Conservation (phyloP, 2,113 vertebrate species). For the Turnix velox region DNA sequence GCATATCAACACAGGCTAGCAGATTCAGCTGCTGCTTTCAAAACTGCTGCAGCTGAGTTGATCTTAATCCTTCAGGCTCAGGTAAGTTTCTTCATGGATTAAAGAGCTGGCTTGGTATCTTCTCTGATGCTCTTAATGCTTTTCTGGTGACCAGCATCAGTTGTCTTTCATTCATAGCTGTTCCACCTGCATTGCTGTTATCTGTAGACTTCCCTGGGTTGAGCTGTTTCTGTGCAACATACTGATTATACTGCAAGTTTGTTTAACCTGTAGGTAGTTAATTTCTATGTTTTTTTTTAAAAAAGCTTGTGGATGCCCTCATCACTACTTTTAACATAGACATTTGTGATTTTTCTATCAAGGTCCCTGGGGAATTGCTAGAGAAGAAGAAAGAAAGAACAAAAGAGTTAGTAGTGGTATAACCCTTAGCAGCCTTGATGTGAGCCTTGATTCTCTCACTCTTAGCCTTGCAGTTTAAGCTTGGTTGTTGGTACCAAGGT, state of each 20-base stretch:
- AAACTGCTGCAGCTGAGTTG: neutral
- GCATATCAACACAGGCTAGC: neutral
- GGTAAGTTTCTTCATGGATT: neutral
- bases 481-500: neutral
- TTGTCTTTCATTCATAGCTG: neutral
- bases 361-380: neutral
- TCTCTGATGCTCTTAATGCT: neutral
- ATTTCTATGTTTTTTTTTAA: neutral
- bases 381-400: rapidly evolving
- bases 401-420: neutral
- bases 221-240: neutral
- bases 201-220: neutral
- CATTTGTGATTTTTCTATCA: neutral
- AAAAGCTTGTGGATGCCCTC: neutral
- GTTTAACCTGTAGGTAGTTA: neutral
- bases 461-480: neutral
- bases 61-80: neutral
- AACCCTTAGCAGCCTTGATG: neutral
- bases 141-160: neutral
- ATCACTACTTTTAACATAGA: neutral
- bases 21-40: neutral
- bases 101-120: neutral
- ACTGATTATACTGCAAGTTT: neutral
- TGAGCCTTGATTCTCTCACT: neutral
- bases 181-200: neutral